Percentiles rank a stretch among this genome's conserved stretches.
Conservation (phyloP, 2,113 vertebrate genomes). For the Chiloscyllium plagiosum region DNA sequence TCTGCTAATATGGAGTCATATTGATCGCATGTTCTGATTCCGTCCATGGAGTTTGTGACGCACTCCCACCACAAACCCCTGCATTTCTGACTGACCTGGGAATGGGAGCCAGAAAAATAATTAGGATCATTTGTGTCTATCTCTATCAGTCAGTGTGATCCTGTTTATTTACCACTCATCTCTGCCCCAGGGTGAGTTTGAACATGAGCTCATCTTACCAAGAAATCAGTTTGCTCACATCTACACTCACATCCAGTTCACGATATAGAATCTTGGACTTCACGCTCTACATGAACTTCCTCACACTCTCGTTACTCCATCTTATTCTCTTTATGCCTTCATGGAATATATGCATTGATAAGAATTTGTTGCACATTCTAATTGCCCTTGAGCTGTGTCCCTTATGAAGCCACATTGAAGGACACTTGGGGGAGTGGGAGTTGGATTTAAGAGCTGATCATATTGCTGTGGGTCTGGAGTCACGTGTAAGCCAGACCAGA, state of each 20-base stretch:
- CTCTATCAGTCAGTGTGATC: not conserved
- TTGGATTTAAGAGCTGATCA: not conserved
- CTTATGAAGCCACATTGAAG: not conserved
- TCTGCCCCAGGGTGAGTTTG: not conserved
- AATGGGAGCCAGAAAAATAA: constrained; percentile 15
- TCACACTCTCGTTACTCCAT: not conserved
- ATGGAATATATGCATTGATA: not conserved
- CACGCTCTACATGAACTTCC: not conserved
- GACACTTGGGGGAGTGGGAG: too few species aligned
- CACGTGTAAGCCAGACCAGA: not conserved
- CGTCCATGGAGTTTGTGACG: constrained; percentile 61
- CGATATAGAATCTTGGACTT: not conserved
- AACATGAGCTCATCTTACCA: not conserved
- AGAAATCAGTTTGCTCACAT: not conserved
- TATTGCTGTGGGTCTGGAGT: not conserved
- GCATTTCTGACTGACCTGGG: constrained; percentile 61
- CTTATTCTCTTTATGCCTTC: not conserved
- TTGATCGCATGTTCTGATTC: constrained; percentile 61
- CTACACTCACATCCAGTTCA: not conserved
- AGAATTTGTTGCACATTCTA: not conserved
- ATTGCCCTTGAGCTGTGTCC: not conserved
- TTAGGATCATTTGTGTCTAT: not conserved
- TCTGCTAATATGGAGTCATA: constrained; percentile 61
- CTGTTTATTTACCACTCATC: not conserved
- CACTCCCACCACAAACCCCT: constrained; percentile 62